These are phyloP conservation scores for Argopecten irradians DNA, from an alignment of 1,140 invertebrate genomes.

Conservation along the genomic window DNA sequence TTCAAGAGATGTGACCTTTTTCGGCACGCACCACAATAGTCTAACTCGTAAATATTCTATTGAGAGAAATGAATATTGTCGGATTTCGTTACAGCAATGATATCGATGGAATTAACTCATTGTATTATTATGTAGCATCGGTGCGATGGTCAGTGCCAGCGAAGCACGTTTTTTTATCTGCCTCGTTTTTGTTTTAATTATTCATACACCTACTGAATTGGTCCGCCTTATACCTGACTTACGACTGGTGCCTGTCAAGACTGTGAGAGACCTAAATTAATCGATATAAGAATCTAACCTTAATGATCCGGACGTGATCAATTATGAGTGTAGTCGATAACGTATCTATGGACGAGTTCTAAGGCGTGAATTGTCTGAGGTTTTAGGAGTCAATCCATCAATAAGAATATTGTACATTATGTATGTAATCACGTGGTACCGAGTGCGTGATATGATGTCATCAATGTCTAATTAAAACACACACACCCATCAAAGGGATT, in stretches of 20 bases:
- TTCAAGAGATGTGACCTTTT: not conserved
- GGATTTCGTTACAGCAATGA: not conserved
- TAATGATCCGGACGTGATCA: not conserved
- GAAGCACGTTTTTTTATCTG: not conserved
- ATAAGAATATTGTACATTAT: not conserved
- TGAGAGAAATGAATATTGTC: not conserved
- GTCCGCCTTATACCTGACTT: not conserved
- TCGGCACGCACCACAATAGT: not conserved
- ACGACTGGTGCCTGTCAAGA: not conserved
- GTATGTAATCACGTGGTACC: not conserved
- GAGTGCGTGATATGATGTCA: not conserved
- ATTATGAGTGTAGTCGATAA: not conserved
- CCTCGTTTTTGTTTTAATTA: not conserved
- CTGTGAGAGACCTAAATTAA: not conserved
- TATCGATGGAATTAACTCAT: not conserved
- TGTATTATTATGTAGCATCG: not conserved
- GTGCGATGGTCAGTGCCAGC: not conserved
- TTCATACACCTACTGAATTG: not conserved
- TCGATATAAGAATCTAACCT: not conserved
- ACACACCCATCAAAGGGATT: conserved; percentile 19
- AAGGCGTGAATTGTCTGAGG: not conserved
- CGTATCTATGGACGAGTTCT: not conserved
- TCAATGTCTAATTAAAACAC: conserved; percentile 18
- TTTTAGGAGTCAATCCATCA: conserved; percentile 2
- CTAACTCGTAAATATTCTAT: not conserved